Percentiles rank a stretch among this genome's conserved stretches.
These are phyloP conservation scores for Sebastes taczanowskii DNA, from an alignment of 2,797 vertebrate genomes.

Conservation along the genomic window DNA sequence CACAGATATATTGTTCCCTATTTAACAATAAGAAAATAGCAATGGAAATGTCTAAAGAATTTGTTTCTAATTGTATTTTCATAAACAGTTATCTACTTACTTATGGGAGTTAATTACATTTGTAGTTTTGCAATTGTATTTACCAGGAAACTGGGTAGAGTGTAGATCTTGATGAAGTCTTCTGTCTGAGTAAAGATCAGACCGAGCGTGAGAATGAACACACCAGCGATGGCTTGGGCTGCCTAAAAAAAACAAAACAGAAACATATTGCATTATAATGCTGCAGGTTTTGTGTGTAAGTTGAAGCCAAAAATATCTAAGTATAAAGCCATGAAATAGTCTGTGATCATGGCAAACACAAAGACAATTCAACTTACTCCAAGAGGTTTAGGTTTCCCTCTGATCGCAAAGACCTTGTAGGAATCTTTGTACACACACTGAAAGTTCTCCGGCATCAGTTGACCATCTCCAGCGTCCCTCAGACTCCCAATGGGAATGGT, in stretches of 20 bases:
- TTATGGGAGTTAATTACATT: background rate
- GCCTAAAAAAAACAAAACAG: conserved; percentile 52
- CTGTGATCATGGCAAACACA: background rate
- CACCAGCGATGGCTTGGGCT: conserved; percentile 72
- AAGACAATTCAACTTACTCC: conserved; percentile 68
- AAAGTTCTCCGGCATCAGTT: conserved; percentile 78
- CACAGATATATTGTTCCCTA: background rate
- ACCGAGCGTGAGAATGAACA: conserved; percentile 68
- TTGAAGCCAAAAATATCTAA: background rate
- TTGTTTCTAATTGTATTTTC: background rate
- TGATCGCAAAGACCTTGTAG: conserved; percentile 78
- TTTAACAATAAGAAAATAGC: background rate
- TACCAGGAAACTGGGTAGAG: conserved; percentile 71
- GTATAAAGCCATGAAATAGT: background rate
- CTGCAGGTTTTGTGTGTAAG: background rate
- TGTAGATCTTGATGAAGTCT: rapidly evolving
- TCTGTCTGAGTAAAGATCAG: rapidly evolving
- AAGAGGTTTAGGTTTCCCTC: conserved; percentile 76
- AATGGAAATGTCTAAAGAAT: background rate
- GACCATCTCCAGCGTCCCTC: conserved; percentile 13
- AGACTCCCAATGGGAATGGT: conserved; percentile 75
- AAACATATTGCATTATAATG: background rate
- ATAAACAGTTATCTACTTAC: background rate
- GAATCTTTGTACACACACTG: conserved; percentile 78
- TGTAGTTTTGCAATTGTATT: conserved; percentile 1